phyloP scores from a whole-genome alignment of 2,113 vertebrate genomes.

The Micronycteris hirsuta region DNA sequence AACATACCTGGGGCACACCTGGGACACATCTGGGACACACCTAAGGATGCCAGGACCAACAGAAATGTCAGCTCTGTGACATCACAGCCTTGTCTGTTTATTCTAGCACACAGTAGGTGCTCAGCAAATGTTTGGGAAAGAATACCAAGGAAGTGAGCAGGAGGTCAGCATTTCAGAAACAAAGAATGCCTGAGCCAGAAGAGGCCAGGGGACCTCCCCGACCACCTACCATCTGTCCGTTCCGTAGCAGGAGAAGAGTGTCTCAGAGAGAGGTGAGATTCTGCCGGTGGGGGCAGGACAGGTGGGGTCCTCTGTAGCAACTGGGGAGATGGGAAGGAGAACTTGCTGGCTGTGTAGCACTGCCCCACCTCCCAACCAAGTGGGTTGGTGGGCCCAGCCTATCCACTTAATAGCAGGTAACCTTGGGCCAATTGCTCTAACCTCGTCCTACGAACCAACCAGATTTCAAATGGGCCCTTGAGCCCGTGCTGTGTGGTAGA shows the following conservation, averaged over 20 bases:
- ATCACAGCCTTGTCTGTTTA: neutral
- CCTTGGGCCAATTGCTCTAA: neutral
- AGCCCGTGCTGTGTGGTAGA: rapidly evolving
- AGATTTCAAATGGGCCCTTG: neutral
- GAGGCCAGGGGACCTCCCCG: neutral
- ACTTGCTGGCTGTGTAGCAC: rapidly evolving
- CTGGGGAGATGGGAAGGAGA: too few species aligned
- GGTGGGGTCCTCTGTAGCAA: neutral
- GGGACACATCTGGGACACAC: neutral
- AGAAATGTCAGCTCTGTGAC: neutral
- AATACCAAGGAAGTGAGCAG: neutral
- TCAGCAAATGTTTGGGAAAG: neutral
- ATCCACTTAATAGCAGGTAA: neutral
- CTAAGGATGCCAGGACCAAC: neutral
- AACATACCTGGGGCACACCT: neutral
- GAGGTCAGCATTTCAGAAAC: neutral
- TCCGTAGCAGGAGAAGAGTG: neutral
- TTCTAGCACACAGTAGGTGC: neutral
- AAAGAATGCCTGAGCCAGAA: rapidly evolving
- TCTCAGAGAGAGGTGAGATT: rapidly evolving
- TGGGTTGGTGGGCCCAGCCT: neutral
- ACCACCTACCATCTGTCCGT: rapidly evolving
- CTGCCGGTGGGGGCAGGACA: neutral
- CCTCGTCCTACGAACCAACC: neutral
- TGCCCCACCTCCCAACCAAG: neutral